A percentile compares a stretch with the other conserved stretches of the same genome.
Conservation (phyloP, 2,797 vertebrate species). For the Cynopterus sphinx region DNA sequence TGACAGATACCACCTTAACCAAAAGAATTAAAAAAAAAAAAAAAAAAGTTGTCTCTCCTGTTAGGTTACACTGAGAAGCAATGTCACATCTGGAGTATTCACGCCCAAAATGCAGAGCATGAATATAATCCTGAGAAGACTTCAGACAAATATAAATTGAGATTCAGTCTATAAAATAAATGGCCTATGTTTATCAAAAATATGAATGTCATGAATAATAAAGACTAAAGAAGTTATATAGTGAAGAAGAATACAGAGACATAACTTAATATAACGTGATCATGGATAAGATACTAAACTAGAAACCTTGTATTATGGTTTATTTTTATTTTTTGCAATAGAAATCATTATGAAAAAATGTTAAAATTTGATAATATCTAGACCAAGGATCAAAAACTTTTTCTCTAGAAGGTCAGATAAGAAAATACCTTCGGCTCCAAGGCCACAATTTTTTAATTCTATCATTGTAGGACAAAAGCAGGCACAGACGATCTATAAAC, state of each 20-base stretch:
- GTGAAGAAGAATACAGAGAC: not conserved
- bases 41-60: not conserved
- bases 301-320: not conserved
- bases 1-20: not conserved
- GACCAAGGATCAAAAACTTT: not conserved
- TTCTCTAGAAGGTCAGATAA: not conserved
- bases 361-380: not conserved
- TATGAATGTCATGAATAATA: not conserved
- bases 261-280: not conserved
- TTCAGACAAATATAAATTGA: not conserved
- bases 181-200: not conserved
- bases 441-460: not conserved
- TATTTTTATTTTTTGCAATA: not conserved
- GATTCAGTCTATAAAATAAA: not conserved
- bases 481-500: not conserved
- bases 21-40: not conserved
- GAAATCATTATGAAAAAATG: not conserved
- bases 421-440: not conserved
- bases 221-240: not conserved
- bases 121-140: not conserved
- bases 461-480: not conserved
- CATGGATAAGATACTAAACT: not conserved
- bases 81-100: not conserved
- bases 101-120: not conserved
- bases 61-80: not conserved